These are phyloP conservation scores for Rhegmatorhina hoffmannsi DNA, from an alignment of 2,113 vertebrate genomes.

Conservation along the genomic window DNA sequence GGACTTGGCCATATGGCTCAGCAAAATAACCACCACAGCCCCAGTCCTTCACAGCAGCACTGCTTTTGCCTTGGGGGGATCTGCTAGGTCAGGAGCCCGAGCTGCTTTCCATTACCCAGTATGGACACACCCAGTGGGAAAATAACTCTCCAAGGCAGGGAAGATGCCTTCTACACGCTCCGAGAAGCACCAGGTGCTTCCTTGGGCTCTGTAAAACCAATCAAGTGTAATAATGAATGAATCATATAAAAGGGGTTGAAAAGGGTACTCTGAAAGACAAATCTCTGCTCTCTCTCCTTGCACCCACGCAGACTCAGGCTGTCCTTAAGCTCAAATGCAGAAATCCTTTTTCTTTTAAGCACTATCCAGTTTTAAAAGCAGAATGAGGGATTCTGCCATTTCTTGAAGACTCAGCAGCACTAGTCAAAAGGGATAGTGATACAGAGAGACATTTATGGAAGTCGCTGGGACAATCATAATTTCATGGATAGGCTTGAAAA, in stretches of 20 bases:
- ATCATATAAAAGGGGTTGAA: not conserved
- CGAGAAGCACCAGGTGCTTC: not conserved
- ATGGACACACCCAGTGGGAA: not conserved
- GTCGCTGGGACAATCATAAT: not conserved
- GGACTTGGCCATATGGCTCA: not conserved
- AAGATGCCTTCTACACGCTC: not conserved
- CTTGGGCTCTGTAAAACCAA: not conserved
- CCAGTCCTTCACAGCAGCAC: not conserved
- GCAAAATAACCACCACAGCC: not conserved
- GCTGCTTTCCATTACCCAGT: not conserved
- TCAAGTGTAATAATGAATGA: not conserved
- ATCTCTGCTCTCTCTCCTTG: slow-evolving; percentile 29
- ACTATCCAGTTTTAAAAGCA: not conserved
- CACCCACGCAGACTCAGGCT: not conserved
- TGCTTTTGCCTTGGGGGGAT: not conserved
- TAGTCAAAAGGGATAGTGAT: not conserved
- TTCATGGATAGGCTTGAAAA: slow-evolving; percentile 60
- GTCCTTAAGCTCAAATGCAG: not conserved
- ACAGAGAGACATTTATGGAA: slow-evolving; percentile 60
- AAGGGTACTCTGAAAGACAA: not conserved
- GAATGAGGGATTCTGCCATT: slow-evolving; percentile 29
- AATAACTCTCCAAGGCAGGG: not conserved
- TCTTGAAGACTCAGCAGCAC: slow-evolving; percentile 39
- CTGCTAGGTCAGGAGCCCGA: not conserved
- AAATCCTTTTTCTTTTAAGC: not conserved